These are phyloP conservation scores for Microtus ochrogaster DNA, from an alignment of 2,113 vertebrate species.

Conservation along the genomic window DNA sequence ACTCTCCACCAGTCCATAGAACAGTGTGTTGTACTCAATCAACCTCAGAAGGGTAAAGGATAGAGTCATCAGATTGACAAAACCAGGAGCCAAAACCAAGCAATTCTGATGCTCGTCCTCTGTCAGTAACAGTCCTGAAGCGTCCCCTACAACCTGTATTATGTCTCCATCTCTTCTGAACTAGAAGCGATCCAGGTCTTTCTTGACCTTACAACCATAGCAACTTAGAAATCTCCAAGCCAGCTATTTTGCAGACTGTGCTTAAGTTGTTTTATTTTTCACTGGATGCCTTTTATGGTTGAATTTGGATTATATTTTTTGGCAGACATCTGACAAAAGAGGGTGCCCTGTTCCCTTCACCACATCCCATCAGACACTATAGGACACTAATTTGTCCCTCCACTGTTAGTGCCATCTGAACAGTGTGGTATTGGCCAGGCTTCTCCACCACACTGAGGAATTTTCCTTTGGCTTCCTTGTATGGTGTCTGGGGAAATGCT, in stretches of 20 bases:
- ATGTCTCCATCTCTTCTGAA: background rate
- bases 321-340: background rate
- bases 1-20: background rate
- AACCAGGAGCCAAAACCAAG: constrained; percentile 3
- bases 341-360: background rate
- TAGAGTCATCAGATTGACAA: constrained; percentile 17
- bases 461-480: background rate
- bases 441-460: background rate
- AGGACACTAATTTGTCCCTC: background rate
- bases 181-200: background rate
- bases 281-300: constrained; percentile 4
- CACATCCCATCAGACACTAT: background rate
- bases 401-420: background rate
- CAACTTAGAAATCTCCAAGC: constrained; percentile 15
- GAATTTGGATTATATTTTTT: constrained; percentile 19
- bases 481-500: background rate
- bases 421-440: background rate
- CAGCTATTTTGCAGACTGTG: background rate
- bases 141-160: background rate
- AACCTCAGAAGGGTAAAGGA: constrained; percentile 4
- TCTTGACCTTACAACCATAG: background rate
- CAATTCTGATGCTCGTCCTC: background rate
- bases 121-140: background rate
- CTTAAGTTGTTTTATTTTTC: background rate
- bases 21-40: background rate